Evolutionary conservation across 2,888 invertebrate species (phyloP).

Genomic region (Pseudococcus viburni): DNA sequence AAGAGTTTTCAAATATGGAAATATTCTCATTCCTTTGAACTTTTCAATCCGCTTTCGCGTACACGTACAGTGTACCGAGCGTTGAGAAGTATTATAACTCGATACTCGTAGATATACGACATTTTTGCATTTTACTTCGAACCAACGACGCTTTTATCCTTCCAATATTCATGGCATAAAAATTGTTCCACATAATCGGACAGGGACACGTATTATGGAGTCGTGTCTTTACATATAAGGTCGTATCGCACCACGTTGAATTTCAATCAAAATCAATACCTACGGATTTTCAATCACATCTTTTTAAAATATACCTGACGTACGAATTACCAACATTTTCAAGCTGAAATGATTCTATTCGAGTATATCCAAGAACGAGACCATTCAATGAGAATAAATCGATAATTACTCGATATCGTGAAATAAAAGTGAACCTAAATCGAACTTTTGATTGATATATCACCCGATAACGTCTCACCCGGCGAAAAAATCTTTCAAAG

Average conservation of each 20-base stretch:
- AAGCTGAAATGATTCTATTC: not conserved
- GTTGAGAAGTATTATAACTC: not conserved
- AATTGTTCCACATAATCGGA: conserved; percentile 2
- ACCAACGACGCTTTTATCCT: not conserved
- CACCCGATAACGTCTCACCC: not conserved
- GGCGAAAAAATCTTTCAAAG: not conserved
- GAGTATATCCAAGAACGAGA: no score
- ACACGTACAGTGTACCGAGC: not conserved
- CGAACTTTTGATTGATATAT: not conserved
- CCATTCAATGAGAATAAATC: not conserved
- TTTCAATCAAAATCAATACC: not conserved
- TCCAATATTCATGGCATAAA: conserved; percentile 6
- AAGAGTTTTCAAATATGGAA: conserved; percentile 22
- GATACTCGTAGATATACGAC: not conserved
- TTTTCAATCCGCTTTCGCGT: not conserved
- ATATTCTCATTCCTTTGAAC: conserved; percentile 17
- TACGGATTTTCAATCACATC: not conserved
- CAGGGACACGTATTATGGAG: not conserved
- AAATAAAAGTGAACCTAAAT: not conserved
- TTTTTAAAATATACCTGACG: not conserved
- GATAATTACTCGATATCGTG: not conserved
- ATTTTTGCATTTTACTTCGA: conserved; percentile 12
- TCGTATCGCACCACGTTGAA: no score
- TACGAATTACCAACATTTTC: not conserved
- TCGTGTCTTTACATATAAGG: not conserved